A percentile compares a stretch with the other conserved stretches of the same genome.
phyloP scores from a whole-genome alignment of 1,140 invertebrate genomes.

The Diabrotica virgifera region DNA sequence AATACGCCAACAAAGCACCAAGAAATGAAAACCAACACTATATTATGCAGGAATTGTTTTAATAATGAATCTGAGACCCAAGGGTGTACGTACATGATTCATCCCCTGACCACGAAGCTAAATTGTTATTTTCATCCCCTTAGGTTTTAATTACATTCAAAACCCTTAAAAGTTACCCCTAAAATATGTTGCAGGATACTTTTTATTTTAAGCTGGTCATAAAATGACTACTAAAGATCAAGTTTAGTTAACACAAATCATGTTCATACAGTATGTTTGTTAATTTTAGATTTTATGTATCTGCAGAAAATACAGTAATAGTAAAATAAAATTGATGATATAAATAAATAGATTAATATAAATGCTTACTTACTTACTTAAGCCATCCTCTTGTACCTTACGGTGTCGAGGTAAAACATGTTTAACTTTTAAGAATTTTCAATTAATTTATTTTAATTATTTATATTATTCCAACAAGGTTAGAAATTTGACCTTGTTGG shows the following conservation, averaged over 20 bases:
- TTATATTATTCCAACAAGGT: too few relatives aligned
- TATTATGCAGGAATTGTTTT: neutral
- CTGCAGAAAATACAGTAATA: too few relatives aligned
- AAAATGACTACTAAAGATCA: neutral
- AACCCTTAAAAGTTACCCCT: neutral
- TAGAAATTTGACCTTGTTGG: too few relatives aligned
- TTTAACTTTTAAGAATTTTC: too few relatives aligned
- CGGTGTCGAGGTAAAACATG: too few relatives aligned
- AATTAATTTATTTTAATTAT: too few relatives aligned
- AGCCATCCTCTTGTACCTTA: too few relatives aligned
- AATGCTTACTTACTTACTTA: too few relatives aligned
- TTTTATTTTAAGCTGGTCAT: neutral
- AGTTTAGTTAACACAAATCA: neutral
- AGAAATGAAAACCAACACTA: too few relatives aligned
- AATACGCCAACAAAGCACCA: too few relatives aligned
- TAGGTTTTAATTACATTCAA: conserved; percentile 1
- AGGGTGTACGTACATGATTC: neutral
- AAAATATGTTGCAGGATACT: neutral
- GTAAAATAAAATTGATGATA: too few relatives aligned
- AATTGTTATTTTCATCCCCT: conserved; percentile 2
- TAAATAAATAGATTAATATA: too few relatives aligned
- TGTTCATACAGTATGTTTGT: neutral
- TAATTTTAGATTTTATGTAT: neutral
- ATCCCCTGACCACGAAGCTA: neutral
- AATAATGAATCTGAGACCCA: neutral